A percentile compares a stretch with the other conserved stretches of the same genome.
Evolutionary conservation across 2,797 vertebrate genomes (phyloP).

Genomic region (Kryptolebias ocellatus): DNA sequence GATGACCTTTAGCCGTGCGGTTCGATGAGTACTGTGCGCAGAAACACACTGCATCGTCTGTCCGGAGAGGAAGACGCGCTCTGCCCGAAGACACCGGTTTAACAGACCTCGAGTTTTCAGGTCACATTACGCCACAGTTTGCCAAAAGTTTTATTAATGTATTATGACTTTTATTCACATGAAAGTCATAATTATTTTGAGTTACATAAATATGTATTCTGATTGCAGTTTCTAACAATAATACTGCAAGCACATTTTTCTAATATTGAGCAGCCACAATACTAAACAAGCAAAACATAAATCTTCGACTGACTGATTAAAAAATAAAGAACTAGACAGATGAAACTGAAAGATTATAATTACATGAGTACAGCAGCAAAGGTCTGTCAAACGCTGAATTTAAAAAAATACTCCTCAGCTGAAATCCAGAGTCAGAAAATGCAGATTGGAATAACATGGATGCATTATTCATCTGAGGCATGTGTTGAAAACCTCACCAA

Average conservation of each 20-base stretch:
- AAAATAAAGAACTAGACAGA: no score
- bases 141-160: neutral
- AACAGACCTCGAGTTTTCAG: slow-evolving; percentile 50
- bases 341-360: no score
- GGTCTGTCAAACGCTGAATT: slow-evolving; percentile 24
- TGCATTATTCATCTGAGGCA: slow-evolving; percentile 76
- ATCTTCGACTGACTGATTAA: no score
- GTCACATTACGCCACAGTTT: slow-evolving; percentile 58
- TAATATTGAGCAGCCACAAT: no score
- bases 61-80: slow-evolving; percentile 42
- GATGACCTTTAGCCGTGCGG: slow-evolving; percentile 62
- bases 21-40: slow-evolving; percentile 30
- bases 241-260: no score
- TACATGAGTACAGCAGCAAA: slow-evolving; percentile 39
- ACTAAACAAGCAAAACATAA: no score
- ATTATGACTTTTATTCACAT: no score
- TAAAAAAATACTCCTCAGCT: slow-evolving; percentile 34
- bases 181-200: no score
- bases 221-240: no score
- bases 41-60: slow-evolving; percentile 46
- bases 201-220: no score
- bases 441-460: slow-evolving; percentile 60
- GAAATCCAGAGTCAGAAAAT: slow-evolving; percentile 54
- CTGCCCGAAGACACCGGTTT: slow-evolving; percentile 43
- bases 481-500: slow-evolving; percentile 67